Percentiles rank a stretch among this genome's conserved stretches.
Evolutionary conservation across 2,113 vertebrate species (phyloP).

Genomic region (Callipepla californica): DNA sequence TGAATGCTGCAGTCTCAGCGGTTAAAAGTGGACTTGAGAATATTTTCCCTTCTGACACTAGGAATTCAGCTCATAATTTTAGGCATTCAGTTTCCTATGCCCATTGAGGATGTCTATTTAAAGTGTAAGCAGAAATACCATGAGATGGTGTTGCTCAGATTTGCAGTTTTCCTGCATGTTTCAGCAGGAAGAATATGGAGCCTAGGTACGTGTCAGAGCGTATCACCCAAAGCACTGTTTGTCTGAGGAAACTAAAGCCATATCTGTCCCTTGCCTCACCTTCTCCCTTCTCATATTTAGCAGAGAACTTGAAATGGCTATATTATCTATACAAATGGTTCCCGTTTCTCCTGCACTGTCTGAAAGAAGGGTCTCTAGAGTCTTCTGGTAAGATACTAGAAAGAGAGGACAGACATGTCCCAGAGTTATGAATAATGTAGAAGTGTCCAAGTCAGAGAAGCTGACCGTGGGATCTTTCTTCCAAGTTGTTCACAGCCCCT

Average conservation of each 20-base stretch:
- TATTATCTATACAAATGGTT: not conserved
- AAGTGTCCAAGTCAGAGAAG: not conserved
- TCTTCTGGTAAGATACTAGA: not conserved
- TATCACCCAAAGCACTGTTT: not conserved
- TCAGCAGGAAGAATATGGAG: not conserved
- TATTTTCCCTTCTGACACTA: constrained; percentile 26
- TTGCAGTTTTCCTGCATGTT: not conserved
- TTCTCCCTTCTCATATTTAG: not conserved
- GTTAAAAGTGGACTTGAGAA: constrained; percentile 28
- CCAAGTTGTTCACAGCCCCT: not conserved
- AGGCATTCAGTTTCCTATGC: constrained; percentile 1
- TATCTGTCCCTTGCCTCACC: not conserved
- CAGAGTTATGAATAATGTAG: not conserved
- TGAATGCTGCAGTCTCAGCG: constrained; percentile 25
- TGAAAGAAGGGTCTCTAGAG: not conserved
- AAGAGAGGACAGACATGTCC: not conserved
- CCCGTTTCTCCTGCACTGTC: not conserved
- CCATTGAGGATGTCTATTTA: not conserved
- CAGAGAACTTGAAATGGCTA: not conserved
- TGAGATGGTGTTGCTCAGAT: not conserved
- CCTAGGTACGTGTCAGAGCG: not conserved
- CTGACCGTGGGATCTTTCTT: not conserved
- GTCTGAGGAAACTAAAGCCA: not conserved
- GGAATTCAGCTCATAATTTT: constrained; percentile 45
- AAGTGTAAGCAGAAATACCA: not conserved